Evolutionary conservation across 2,888 invertebrate species (phyloP), one percentile per base, ranked within the genome.

Genomic region (Cheilosia soror): DNA sequence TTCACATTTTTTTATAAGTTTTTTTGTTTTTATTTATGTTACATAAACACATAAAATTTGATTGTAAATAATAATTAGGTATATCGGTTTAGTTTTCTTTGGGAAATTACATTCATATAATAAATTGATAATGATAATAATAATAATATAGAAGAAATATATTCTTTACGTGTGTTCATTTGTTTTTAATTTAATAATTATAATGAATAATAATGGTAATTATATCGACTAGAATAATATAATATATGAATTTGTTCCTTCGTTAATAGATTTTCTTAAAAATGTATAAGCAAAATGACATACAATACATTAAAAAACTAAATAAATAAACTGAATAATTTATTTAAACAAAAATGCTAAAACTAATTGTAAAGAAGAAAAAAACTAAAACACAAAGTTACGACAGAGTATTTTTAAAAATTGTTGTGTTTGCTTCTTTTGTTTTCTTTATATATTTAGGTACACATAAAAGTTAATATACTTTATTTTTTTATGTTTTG

Each of bases 391-490:
- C 58, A 51, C 47, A 77, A 69, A 55, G 13, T 37, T 62, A 78
- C 62, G 33, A 63, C 60, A 69, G 49, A 82, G 31, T 63, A 71
- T 63, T 71, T 20, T 37, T 63, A 69, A 62, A 65, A 77, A 63
- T 55, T 60, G 20, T 37, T 60, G 57, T 87, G 6, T 69, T 47
- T 73, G 40, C 40, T 49, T 2, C 55, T 75, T 20, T 72, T 37
- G 37, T 37, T 79, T 78, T 84, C 13, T 47, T 44, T 77, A 57
- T 80, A 80, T 80, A 73, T 69, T 37, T 81, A 83, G 87, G 87
- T 87, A 87, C 83, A 88, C 87, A 80, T 80, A 80, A 80, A 80
- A 65, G 80, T 80, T 80, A 66, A 73, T 80, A 80, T 73, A 79
- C 71, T 40, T 62, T 63, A 63, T 40, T 69, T 44, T 25, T 27